Evolutionary conservation across 2,113 vertebrate species (phyloP).

Genomic region (Stercorarius parasiticus): DNA sequence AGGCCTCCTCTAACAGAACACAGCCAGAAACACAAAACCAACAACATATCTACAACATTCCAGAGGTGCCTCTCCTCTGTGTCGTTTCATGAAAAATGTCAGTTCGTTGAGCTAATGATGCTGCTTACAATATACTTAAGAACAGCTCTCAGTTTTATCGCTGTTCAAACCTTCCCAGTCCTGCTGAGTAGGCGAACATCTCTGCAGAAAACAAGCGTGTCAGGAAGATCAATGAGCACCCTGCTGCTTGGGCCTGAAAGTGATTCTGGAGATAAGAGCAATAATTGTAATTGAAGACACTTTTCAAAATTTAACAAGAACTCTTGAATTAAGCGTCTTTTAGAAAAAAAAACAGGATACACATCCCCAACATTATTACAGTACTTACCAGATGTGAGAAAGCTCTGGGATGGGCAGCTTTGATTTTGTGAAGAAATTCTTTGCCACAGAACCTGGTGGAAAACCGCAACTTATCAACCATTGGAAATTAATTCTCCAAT

Average conservation of each 20-base stretch:
- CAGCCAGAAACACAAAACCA: slow-evolving; percentile 37
- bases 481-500: neutral
- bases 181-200: neutral
- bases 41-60: slow-evolving; percentile 26
- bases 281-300: slow-evolving; percentile 25
- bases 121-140: neutral
- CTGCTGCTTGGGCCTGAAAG: slow-evolving; percentile 32
- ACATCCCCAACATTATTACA: neutral
- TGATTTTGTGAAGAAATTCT: slow-evolving; percentile 98
- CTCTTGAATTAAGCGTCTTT: neutral
- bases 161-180: slow-evolving; percentile 16
- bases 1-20: slow-evolving; percentile 42
- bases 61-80: slow-evolving; percentile 29
- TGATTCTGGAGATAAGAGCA: slow-evolving; percentile 25
- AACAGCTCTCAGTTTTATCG: neutral
- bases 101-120: slow-evolving; percentile 17
- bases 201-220: slow-evolving; percentile 34
- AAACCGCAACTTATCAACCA: neutral
- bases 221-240: slow-evolving; percentile 17
- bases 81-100: neutral
- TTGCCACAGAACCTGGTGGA: slow-evolving; percentile 87
- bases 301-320: slow-evolving; percentile 20
- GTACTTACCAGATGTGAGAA: slow-evolving; percentile 93
- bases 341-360: neutral
- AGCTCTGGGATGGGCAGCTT: slow-evolving; percentile 95